These are phyloP conservation scores for Choristoneura fumiferana DNA, from an alignment of 1,140 invertebrate species.

Conservation along the genomic window DNA sequence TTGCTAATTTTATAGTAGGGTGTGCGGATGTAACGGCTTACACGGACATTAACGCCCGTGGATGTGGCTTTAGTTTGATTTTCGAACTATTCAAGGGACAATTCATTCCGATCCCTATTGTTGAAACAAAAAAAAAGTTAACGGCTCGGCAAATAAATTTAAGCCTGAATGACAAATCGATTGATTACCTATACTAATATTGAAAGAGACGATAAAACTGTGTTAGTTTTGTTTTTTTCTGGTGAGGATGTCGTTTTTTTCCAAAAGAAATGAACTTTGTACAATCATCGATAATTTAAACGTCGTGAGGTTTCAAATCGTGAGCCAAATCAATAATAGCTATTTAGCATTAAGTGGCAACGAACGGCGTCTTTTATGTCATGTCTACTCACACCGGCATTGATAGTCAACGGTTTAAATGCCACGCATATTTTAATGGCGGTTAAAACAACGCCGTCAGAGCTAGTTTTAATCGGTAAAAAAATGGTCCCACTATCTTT, in stretches of 20 bases:
- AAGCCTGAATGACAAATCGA: constrained; percentile 7
- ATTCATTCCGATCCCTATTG: constrained; percentile 17
- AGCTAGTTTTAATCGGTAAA: constrained; percentile 32
- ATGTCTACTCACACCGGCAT: constrained; percentile 26
- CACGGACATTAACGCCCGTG: constrained; percentile 51
- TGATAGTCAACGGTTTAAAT: constrained; percentile 31
- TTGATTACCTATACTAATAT: constrained; percentile 8
- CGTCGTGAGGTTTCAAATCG: not conserved
- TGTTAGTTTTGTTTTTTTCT: too few species aligned
- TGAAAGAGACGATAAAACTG: not conserved
- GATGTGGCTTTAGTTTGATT: constrained; percentile 30
- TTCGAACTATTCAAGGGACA: constrained; percentile 21
- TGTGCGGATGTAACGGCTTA: constrained; percentile 65
- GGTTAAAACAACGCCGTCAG: constrained; percentile 37
- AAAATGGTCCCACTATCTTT: constrained; percentile 33
- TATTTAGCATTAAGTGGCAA: constrained; percentile 19
- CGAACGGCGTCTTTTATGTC: constrained; percentile 28
- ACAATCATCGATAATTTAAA: too few species aligned
- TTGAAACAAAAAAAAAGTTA: constrained; percentile 6
- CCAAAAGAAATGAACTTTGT: too few species aligned
- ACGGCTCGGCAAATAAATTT: constrained; percentile 5
- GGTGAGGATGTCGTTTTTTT: too few species aligned
- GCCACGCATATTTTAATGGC: constrained; percentile 39
- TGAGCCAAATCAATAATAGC: constrained; percentile 13
- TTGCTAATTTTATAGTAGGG: constrained; percentile 63